phyloP scores from a whole-genome alignment of 2,888 invertebrate species.

The Chrysolina americana region DNA sequence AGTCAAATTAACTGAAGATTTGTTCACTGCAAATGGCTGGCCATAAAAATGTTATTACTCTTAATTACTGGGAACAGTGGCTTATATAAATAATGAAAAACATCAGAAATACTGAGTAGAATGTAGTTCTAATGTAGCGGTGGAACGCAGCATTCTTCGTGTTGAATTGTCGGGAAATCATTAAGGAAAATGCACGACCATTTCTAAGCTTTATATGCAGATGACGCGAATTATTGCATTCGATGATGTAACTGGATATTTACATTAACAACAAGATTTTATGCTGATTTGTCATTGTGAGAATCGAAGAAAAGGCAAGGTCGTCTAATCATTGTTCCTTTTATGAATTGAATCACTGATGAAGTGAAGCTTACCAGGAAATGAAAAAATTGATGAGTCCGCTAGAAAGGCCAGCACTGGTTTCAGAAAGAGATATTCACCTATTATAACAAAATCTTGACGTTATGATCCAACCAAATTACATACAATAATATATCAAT shows the following conservation, averaged over 20 bases:
- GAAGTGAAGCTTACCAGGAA: not conserved
- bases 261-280: conserved; percentile 1
- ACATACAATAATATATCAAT: too few species aligned
- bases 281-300: conserved; percentile 17
- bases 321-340: not conserved
- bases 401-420: too few species aligned
- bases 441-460: too few species aligned
- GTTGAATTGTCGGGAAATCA: conserved; percentile 45
- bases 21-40: conserved; percentile 57
- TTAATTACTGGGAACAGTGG: conserved; percentile 63
- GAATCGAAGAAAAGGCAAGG: conserved; percentile 4
- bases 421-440: too few species aligned
- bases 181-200: conserved; percentile 41
- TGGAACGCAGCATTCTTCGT: conserved; percentile 46
- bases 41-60: conserved; percentile 65
- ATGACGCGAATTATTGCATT: conserved; percentile 48
- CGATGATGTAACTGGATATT: conserved; percentile 11
- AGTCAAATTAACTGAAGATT: conserved; percentile 57
- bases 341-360: not conserved
- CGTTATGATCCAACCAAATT: too few species aligned
- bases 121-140: conserved; percentile 56
- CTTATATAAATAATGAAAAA: conserved; percentile 62
- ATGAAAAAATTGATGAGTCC: too few species aligned
- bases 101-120: conserved; percentile 53
- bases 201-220: conserved; percentile 48